Base-by-base conservation (phyloP, 2,888 invertebrate species). In the Brachyptera putata region DNA sequence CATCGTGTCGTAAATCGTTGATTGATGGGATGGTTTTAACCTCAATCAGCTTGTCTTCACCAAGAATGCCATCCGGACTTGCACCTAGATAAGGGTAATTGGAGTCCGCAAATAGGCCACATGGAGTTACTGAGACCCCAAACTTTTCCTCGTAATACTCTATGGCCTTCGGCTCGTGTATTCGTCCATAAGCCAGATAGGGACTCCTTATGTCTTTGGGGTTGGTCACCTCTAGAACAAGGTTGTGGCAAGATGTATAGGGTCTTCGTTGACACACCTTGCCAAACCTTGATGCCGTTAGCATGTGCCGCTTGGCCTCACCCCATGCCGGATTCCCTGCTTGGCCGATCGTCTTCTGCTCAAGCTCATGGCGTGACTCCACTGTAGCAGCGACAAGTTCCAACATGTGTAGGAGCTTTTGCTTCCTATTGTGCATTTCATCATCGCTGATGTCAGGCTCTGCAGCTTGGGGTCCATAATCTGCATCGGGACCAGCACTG, bases 251-350 rank as follows among this genome's bases (percentile, higher is more conserved):
- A 13, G 49, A 3, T 7, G 49, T 50, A 49, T 25, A 26, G 11
- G 49, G 26, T n/a, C n/a, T 25, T 16, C 49, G 13, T 7, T 16
- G 13, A 16, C 4, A 9, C 1, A 50, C 25, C 16, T 2, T 7
- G 1, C 49, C 49, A 9, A 50, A 50, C 26, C 9, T 50, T 2
- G 30, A 50, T 16, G 49, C 49, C 4, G 49, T 50, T 5, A 50
- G 30, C 13, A 24, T 2, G 13, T 50, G 14, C n/a, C 49, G 24
- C 16, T 30, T 7, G 16, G 49, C 49, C 14, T 50, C 49, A 3
- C 49, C 30, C 49, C 49, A 50, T 30, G 16, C 26, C n/a, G 49
- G 49, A 18, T 50, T 50, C 3, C 49, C 30, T 30, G 24, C 26
- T 16, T 50, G 49, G 3, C 49, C 49, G 3, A 50, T 30, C 16